phyloP scores from a whole-genome alignment of 2,113 vertebrate genomes.

The Percopsis transmontana region DNA sequence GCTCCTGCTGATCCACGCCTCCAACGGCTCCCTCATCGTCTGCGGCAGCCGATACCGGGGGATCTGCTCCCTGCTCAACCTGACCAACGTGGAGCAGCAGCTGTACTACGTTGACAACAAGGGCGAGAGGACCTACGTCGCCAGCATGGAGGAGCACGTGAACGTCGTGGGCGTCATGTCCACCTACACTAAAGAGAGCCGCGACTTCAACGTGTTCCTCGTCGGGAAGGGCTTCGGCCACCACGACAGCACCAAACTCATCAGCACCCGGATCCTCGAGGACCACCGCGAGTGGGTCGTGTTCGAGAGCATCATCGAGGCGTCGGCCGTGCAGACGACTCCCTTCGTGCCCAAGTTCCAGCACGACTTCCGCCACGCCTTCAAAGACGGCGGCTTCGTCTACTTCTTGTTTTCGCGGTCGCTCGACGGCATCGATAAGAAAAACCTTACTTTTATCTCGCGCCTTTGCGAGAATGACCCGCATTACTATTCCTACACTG shows the following conservation, averaged over 20 bases:
- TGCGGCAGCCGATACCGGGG: conserved; percentile 94
- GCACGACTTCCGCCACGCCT: conserved; percentile 79
- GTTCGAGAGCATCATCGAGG: conserved; percentile 90
- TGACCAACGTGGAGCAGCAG: conserved; percentile 81
- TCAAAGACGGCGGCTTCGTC: conserved; percentile 83
- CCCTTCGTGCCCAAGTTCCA: conserved; percentile 78
- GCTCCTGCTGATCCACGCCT: conserved; percentile 84
- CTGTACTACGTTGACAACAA: conserved; percentile 88
- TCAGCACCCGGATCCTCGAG: conserved; percentile 90
- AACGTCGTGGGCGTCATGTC: conserved; percentile 91
- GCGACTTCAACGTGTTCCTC: conserved; percentile 78
- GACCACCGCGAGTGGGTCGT: conserved; percentile 79
- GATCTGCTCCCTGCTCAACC: conserved; percentile 87
- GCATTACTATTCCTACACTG: conserved; percentile 91
- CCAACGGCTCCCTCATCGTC: conserved; percentile 78
- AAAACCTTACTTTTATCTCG: conserved; percentile 85
- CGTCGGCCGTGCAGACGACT: conserved; percentile 81
- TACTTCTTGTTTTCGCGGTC: conserved; percentile 93
- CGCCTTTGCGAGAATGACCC: conserved; percentile 87
- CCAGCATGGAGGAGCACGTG: conserved; percentile 86
- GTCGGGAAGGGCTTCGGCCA: conserved; percentile 90
- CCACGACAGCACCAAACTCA: conserved; percentile 89
- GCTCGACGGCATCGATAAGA: conserved; percentile 77
- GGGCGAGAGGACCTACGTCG: conserved; percentile 91
- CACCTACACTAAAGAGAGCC: conserved; percentile 6